Conservation (phyloP, 2,888 invertebrate species). For the Cynaeus angustus region DNA sequence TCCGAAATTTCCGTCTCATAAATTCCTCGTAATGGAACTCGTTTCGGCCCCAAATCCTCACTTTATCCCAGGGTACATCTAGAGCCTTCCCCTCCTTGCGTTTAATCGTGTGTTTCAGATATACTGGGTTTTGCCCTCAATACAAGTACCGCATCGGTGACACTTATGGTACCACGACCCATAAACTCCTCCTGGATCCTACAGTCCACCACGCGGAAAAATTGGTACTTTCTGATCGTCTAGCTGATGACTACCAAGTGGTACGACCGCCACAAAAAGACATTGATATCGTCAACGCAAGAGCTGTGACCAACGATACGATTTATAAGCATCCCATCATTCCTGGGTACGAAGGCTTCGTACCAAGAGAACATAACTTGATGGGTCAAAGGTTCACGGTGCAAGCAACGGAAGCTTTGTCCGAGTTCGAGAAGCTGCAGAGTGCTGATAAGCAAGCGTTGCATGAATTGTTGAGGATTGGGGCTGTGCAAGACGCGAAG, state of each 20-base stretch:
- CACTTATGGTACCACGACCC: conserved; percentile 83
- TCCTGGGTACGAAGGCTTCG: conserved; percentile 84
- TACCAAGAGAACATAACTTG: conserved; percentile 79
- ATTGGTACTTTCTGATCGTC: conserved; percentile 79
- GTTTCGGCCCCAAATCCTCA: conserved; percentile 81
- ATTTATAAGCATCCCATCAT: conserved; percentile 83
- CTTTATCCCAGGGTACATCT: conserved; percentile 83
- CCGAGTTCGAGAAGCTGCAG: conserved; percentile 81
- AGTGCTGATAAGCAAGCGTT: conserved; percentile 75
- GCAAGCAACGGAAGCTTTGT: conserved; percentile 82
- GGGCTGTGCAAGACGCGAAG: conserved; percentile 77
- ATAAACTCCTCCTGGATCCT: conserved; percentile 84
- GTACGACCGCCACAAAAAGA: conserved; percentile 79
- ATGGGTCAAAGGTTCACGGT: conserved; percentile 84
- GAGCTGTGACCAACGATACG: conserved; percentile 79
- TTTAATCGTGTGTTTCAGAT: conserved; percentile 73
- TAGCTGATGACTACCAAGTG: conserved; percentile 78
- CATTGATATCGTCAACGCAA: conserved; percentile 79
- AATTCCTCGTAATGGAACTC: conserved; percentile 70
- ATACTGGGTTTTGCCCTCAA: conserved; percentile 85
- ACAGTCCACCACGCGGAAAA: conserved; percentile 82
- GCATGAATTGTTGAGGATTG: conserved; percentile 76
- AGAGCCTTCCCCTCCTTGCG: too few relatives aligned
- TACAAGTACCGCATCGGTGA: conserved; percentile 83
- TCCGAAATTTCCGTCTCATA: neutral